Percentiles rank a stretch among this genome's conserved stretches.
Conservation (phyloP, 2,797 vertebrate species). For the Pseudochirops cupreus region DNA sequence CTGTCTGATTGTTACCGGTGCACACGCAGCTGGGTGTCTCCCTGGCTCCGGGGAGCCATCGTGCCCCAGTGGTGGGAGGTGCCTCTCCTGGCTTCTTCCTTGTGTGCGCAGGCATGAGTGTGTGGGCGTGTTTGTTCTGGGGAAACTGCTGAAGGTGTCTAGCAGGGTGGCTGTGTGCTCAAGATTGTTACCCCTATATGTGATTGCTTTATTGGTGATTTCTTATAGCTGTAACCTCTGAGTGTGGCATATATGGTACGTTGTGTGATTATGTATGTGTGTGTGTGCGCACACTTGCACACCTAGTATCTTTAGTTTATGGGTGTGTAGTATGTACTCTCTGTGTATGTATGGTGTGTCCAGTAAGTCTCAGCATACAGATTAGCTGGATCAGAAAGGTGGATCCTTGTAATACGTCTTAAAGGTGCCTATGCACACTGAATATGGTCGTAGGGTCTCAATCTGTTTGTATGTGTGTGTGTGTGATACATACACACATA, state of each 20-base stretch:
- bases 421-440: background rate
- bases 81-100: conserved; percentile 66
- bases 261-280: background rate
- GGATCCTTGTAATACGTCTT: background rate
- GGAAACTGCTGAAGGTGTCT: conserved; percentile 61
- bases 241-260: background rate
- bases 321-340: background rate
- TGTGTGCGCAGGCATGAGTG: conserved; percentile 30
- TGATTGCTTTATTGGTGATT: conserved; percentile 52
- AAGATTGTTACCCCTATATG: conserved; percentile 26
- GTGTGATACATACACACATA: too few relatives aligned
- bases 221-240: background rate
- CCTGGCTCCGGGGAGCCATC: conserved; percentile 53
- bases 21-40: conserved; percentile 83
- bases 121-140: conserved; percentile 52
- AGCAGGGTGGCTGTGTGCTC: conserved; percentile 29
- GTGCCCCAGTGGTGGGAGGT: conserved; percentile 60
- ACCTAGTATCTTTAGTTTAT: conserved; percentile 8
- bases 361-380: background rate
- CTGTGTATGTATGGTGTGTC: background rate
- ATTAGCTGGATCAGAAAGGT: background rate
- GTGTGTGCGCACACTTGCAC: too few relatives aligned
- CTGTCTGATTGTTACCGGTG: conserved; percentile 79
- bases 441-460: background rate
- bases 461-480: background rate